A percentile compares a stretch with the other conserved stretches of the same genome.
phyloP scores from a whole-genome alignment of 2,797 vertebrate genomes.

The Poeciliopsis paucimaculata region DNA sequence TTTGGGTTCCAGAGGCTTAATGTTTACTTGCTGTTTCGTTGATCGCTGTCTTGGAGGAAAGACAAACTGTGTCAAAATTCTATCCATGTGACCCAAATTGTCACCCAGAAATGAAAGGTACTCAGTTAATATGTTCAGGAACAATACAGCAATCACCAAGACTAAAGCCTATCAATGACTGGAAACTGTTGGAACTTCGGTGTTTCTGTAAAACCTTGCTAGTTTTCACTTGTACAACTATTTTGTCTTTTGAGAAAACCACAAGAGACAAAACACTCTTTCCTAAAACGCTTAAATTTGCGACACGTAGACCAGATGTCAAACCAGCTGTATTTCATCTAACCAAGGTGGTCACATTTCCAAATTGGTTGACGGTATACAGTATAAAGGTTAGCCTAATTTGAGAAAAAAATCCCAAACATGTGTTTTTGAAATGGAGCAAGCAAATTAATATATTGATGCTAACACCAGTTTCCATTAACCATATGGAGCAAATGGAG shows the following conservation, averaged over 20 bases:
- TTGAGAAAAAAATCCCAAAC: neutral
- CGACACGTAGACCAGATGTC: neutral
- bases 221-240: neutral
- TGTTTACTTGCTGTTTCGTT: neutral
- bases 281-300: neutral
- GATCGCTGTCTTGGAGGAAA: neutral
- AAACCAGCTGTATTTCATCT: neutral
- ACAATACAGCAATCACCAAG: neutral
- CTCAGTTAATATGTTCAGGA: neutral
- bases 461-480: conserved; percentile 16
- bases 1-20: neutral
- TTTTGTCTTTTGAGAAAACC: neutral
- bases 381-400: neutral
- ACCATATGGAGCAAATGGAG: conserved; percentile 28
- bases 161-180: neutral
- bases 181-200: neutral
- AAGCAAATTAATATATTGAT: neutral
- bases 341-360: neutral
- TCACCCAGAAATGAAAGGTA: neutral
- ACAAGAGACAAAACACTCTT: neutral
- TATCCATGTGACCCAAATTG: neutral
- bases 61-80: neutral
- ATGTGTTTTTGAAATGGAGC: too few relatives aligned
- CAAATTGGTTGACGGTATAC: neutral
- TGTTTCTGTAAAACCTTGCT: neutral